Percentiles rank a stretch among this genome's conserved stretches.
These are phyloP conservation scores for Coleophora flavipennella DNA, from an alignment of 2,888 invertebrate genomes.

Conservation along the genomic window DNA sequence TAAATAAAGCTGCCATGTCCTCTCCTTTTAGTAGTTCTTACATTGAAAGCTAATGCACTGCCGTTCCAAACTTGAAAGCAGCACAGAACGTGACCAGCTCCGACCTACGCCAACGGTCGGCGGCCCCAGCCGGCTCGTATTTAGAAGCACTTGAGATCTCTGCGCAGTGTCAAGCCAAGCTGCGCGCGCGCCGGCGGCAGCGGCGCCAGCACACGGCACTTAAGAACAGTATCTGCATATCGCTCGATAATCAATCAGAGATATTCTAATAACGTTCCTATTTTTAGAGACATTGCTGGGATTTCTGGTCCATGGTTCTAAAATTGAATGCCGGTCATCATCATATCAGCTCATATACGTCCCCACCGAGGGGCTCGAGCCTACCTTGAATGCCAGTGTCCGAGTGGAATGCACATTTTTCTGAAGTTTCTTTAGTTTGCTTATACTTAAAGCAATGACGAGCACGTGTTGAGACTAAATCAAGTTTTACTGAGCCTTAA, in stretches of 20 bases:
- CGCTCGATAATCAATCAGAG: background rate
- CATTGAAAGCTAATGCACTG: background rate
- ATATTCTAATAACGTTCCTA: background rate
- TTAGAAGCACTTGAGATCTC: slow-evolving; percentile 42
- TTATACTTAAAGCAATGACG: too few species aligned
- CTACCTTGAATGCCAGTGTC: too few species aligned
- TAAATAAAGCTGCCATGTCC: too few species aligned
- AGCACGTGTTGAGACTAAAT: too few species aligned
- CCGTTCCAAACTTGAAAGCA: background rate
- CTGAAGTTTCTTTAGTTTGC: too few species aligned
- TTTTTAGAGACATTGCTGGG: background rate
- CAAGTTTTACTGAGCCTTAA: too few species aligned
- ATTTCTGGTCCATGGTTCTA: background rate
- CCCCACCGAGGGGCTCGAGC: too few species aligned
- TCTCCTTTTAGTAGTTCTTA: too few species aligned
- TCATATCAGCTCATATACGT: too few species aligned
- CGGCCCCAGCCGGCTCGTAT: slow-evolving; percentile 18
- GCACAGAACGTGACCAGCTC: slow-evolving; percentile 9
- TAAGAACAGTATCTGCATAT: background rate
- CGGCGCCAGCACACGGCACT: slow-evolving; percentile 3
- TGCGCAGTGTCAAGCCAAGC: slow-evolving; percentile 13
- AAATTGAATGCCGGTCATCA: background rate
- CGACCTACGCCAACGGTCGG: slow-evolving; percentile 32
- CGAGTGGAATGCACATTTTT: too few species aligned
- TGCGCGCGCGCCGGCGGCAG: slow-evolving; percentile 20